These are phyloP conservation scores for Papilio helenus DNA, from an alignment of 1,140 invertebrate genomes.

Conservation along the genomic window DNA sequence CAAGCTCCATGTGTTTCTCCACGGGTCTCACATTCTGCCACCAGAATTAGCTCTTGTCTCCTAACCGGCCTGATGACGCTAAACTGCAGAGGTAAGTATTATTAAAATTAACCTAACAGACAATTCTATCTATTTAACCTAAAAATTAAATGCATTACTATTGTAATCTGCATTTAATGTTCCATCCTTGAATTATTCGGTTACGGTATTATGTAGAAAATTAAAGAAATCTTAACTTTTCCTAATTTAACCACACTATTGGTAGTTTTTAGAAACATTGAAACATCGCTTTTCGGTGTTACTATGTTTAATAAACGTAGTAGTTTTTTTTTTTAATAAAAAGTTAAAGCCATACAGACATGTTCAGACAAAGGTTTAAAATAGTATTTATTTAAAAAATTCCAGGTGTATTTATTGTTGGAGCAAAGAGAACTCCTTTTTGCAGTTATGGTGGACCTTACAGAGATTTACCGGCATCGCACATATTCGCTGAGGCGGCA, in stretches of 20 bases:
- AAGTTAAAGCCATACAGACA: neutral
- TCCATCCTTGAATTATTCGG: neutral
- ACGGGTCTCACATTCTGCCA: no score
- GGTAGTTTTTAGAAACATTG: neutral
- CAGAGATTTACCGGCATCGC: constrained; percentile 62
- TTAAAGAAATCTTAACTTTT: neutral
- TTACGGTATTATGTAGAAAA: neutral
- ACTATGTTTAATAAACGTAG: neutral
- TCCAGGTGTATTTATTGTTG: constrained; percentile 69
- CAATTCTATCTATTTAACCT: neutral
- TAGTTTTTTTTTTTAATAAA: neutral
- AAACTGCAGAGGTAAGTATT: constrained; percentile 39
- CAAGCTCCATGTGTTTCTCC: no score
- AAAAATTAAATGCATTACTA: neutral
- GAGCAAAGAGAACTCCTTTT: constrained; percentile 75
- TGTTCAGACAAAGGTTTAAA: neutral
- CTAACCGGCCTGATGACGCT: constrained; percentile 36
- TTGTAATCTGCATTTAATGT: neutral
- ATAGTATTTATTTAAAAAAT: constrained; percentile 65
- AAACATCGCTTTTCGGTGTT: neutral
- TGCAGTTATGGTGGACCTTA: constrained; percentile 68
- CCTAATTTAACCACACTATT: neutral
- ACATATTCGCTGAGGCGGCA: constrained; percentile 67
- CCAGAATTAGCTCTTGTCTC: no score
- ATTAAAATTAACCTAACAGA: neutral